Conservation (phyloP, 2,113 vertebrate genomes). For the Electrona antarctica region DNA sequence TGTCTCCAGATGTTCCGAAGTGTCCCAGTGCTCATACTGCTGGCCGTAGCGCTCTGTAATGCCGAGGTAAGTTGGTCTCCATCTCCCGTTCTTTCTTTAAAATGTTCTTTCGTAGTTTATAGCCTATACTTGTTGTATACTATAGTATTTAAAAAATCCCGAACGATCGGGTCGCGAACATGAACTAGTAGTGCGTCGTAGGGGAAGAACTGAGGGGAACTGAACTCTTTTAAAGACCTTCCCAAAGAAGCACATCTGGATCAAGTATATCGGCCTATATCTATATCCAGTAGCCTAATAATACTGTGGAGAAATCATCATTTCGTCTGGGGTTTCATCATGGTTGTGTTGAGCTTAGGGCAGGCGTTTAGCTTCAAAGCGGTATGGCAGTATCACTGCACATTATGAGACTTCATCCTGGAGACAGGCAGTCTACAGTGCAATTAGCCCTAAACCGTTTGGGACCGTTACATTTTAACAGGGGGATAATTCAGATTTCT, state of each 20-base stretch:
- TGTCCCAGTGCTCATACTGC: constrained; percentile 66
- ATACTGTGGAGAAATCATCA: constrained; percentile 2
- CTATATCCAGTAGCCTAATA: background rate
- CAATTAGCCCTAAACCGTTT: background rate
- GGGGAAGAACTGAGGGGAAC: too few relatives aligned
- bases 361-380: constrained; percentile 10
- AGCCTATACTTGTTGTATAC: background rate
- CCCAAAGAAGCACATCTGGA: constrained; percentile 46
- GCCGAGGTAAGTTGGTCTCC: constrained; percentile 72
- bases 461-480: background rate
- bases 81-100: background rate
- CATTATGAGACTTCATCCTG: constrained; percentile 39
- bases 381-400: constrained; percentile 14
- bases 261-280: background rate
- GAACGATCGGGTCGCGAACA: too few relatives aligned
- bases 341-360: background rate
- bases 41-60: constrained; percentile 59
- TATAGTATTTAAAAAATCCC: background rate
- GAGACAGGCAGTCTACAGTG: constrained; percentile 15
- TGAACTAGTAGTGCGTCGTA: too few relatives aligned
- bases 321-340: constrained; percentile 1
- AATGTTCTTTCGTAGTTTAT: background rate
- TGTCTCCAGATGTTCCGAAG: constrained; percentile 77
- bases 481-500: background rate
- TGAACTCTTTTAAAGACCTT: background rate